Conservation (phyloP, 2,888 invertebrate species). For the Chromoteleia sp. region DNA sequence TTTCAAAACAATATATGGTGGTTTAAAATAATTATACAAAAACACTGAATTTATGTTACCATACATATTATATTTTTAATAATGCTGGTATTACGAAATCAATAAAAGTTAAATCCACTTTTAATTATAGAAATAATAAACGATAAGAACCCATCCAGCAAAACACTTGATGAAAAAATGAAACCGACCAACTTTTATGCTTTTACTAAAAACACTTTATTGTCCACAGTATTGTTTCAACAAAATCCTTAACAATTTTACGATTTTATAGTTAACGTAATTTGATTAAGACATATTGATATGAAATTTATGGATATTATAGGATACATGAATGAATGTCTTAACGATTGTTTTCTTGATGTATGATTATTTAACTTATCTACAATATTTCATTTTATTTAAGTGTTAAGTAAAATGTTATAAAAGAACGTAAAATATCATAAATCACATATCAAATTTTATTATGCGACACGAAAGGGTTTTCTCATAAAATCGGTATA, state of each 20-base stretch:
- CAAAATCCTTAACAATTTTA: constrained; percentile 71
- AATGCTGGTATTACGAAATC: too few relatives aligned
- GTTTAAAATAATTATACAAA: too few relatives aligned
- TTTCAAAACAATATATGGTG: too few relatives aligned
- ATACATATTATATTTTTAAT: too few relatives aligned
- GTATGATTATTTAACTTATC: constrained; percentile 70
- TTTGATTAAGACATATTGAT: constrained; percentile 70
- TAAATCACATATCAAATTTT: constrained; percentile 68
- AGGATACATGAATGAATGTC: constrained; percentile 71
- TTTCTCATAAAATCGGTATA: constrained; percentile 68
- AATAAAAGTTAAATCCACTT: too few relatives aligned
- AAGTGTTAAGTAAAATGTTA: constrained; percentile 68
- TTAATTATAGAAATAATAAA: neutral
- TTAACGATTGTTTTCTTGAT: constrained; percentile 70
- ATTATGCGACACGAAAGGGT: constrained; percentile 69
- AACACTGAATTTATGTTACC: too few relatives aligned
- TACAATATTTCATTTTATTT: constrained; percentile 67
- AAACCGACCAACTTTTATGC: constrained; percentile 36
- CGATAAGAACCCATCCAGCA: neutral
- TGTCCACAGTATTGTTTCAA: constrained; percentile 71
- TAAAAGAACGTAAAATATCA: constrained; percentile 69
- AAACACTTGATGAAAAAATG: constrained; percentile 13
- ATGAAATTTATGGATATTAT: constrained; percentile 71
- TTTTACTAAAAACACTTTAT: constrained; percentile 71
- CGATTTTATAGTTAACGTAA: constrained; percentile 70